Percentiles rank a stretch among this genome's conserved stretches.
phyloP scores from a whole-genome alignment of 1,140 invertebrate genomes.

The Diabrotica virgifera region DNA sequence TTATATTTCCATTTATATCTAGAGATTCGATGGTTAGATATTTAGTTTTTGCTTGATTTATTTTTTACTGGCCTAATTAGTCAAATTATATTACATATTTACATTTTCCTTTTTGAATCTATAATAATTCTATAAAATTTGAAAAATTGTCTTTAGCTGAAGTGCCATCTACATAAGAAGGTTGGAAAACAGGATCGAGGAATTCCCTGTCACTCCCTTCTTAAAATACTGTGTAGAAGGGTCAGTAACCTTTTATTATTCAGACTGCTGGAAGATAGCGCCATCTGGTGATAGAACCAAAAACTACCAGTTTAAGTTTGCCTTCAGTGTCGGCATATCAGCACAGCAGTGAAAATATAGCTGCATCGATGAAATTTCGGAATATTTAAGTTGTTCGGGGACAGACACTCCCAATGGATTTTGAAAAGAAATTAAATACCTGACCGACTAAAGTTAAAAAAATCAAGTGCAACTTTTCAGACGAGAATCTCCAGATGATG shows the following conservation, averaged over 20 bases:
- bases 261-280: neutral
- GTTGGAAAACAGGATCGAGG: too few species aligned
- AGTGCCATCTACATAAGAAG: too few species aligned
- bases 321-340: conserved; percentile 17
- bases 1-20: too few species aligned
- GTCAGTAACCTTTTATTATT: neutral
- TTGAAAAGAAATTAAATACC: conserved; percentile 14
- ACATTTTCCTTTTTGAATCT: too few species aligned
- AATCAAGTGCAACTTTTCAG: conserved; percentile 17
- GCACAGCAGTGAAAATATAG: conserved; percentile 21
- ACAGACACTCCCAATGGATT: conserved; percentile 19
- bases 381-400: conserved; percentile 15
- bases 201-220: too few species aligned
- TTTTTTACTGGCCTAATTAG: too few species aligned
- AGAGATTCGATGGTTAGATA: too few species aligned
- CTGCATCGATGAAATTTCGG: conserved; percentile 20
- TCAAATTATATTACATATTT: too few species aligned
- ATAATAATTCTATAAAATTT: too few species aligned
- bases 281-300: conserved; percentile 10
- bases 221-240: too few species aligned
- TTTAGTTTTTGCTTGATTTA: too few species aligned
- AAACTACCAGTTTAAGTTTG: conserved; percentile 13
- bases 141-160: too few species aligned
- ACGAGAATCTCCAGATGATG: conserved; percentile 9
- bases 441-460: conserved; percentile 1